Conservation (phyloP, 2,888 invertebrate genomes). For the Leptinotarsa rubiginosa region DNA sequence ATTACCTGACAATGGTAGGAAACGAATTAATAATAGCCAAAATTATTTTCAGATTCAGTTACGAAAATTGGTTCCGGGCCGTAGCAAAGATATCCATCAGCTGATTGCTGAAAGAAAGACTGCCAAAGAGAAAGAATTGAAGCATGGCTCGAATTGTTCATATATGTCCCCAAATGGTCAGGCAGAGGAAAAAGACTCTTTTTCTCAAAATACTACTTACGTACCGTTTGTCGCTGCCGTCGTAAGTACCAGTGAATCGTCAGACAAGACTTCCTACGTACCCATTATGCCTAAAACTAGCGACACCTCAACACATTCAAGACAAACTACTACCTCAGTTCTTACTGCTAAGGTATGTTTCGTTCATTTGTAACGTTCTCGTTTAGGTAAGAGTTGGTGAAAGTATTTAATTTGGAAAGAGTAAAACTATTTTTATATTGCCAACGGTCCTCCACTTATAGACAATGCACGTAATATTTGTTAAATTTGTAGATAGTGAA, state of each 20-base stretch:
- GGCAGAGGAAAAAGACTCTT: constrained; percentile 50
- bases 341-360: constrained; percentile 47
- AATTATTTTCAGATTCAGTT: constrained; percentile 55
- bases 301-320: constrained; percentile 39
- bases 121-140: constrained; percentile 57
- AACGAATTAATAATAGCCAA: not conserved
- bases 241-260: constrained; percentile 49
- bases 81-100: constrained; percentile 59
- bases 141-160: constrained; percentile 47
- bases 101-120: constrained; percentile 59
- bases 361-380: too few species aligned
- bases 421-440: too few species aligned
- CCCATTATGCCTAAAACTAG: constrained; percentile 46
- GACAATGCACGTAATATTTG: too few species aligned
- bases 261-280: constrained; percentile 47
- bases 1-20: not conserved
- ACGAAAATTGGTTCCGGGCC: constrained; percentile 58
- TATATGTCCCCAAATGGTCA: constrained; percentile 52
- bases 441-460: too few species aligned
- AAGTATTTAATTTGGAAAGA: too few species aligned
- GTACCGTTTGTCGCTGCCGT: constrained; percentile 51
- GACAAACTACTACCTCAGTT: constrained; percentile 49
- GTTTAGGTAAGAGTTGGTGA: too few species aligned
- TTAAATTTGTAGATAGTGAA: too few species aligned
- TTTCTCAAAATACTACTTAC: constrained; percentile 53